phyloP scores from a whole-genome alignment of 2,888 invertebrate genomes.

The Scaptomyza reducta region DNA sequence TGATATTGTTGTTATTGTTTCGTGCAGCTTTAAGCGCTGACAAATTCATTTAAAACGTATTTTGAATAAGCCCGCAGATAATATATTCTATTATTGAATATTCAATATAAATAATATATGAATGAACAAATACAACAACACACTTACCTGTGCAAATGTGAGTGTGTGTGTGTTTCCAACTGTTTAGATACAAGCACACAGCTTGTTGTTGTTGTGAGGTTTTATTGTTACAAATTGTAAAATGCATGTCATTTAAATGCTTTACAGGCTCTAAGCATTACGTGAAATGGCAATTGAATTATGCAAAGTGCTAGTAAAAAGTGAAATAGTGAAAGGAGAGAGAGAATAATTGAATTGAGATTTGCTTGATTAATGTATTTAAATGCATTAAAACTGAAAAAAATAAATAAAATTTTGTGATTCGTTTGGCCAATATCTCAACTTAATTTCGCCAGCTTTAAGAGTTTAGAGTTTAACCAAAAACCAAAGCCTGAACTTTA shows the following conservation, averaged over 20 bases:
- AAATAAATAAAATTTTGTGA: slow-evolving; percentile 6
- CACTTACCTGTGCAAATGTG: background rate
- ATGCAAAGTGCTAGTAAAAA: slow-evolving; percentile 36
- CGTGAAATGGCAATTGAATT: slow-evolving; percentile 35
- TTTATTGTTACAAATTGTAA: slow-evolving; percentile 50
- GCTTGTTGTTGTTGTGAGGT: background rate
- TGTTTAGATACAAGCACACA: slow-evolving; percentile 9
- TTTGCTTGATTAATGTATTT: slow-evolving; percentile 20
- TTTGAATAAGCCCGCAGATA: slow-evolving; percentile 28
- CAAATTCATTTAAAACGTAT: slow-evolving; percentile 53
- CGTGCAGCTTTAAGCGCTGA: slow-evolving; percentile 29
- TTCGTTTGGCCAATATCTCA: background rate
- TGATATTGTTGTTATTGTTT: slow-evolving; percentile 6
- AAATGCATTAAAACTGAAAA: slow-evolving; percentile 17
- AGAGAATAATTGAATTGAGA: background rate
- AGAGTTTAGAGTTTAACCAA: slow-evolving; percentile 1
- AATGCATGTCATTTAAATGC: slow-evolving; percentile 47
- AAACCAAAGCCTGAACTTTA: background rate
- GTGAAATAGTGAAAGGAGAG: background rate
- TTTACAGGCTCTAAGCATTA: slow-evolving; percentile 34
- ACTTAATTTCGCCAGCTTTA: slow-evolving; percentile 1
- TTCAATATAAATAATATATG: slow-evolving; percentile 23
- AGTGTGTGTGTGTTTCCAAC: background rate
- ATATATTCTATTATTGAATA: slow-evolving; percentile 27
- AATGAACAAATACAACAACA: background rate